phyloP scores from a whole-genome alignment of 2,113 vertebrate genomes.

The Pedetes capensis region DNA sequence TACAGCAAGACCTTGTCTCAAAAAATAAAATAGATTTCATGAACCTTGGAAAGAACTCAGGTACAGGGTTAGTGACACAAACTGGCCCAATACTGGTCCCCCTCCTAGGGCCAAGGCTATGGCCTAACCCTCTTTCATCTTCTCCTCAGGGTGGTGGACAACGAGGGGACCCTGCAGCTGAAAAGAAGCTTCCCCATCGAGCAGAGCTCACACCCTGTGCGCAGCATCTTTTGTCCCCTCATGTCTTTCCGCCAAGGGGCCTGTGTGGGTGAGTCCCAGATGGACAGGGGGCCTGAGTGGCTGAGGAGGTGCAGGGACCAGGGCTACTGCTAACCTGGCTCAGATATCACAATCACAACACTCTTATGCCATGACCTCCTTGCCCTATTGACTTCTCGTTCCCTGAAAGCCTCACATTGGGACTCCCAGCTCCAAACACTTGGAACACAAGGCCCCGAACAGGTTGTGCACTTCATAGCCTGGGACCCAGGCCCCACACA shows the following conservation, averaged over 20 bases:
- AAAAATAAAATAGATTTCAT: background rate
- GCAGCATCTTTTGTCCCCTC: slow-evolving; percentile 96
- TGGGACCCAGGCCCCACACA: background rate
- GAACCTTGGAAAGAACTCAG: background rate
- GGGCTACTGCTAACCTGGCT: background rate
- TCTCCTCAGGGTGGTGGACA: slow-evolving; percentile 90
- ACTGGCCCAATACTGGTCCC: too few species aligned
- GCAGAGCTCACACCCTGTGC: slow-evolving; percentile 89
- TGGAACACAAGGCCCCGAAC: background rate
- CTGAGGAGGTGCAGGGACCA: background rate
- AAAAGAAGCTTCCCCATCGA: slow-evolving; percentile 94
- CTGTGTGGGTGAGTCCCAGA: slow-evolving; percentile 89
- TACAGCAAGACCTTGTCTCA: background rate
- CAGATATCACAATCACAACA: background rate
- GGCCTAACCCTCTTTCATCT: background rate
- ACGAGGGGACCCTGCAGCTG: slow-evolving; percentile 92
- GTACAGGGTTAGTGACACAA: background rate
- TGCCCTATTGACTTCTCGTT: background rate
- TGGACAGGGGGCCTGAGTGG: background rate
- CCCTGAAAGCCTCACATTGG: background rate
- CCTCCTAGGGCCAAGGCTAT: background rate
- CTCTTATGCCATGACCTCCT: background rate
- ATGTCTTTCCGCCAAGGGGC: slow-evolving; percentile 97
- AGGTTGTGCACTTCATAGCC: background rate
- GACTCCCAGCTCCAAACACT: background rate